Evolutionary conservation across 2,797 vertebrate species (phyloP).

Genomic region (Sebastes kiyomatsui): DNA sequence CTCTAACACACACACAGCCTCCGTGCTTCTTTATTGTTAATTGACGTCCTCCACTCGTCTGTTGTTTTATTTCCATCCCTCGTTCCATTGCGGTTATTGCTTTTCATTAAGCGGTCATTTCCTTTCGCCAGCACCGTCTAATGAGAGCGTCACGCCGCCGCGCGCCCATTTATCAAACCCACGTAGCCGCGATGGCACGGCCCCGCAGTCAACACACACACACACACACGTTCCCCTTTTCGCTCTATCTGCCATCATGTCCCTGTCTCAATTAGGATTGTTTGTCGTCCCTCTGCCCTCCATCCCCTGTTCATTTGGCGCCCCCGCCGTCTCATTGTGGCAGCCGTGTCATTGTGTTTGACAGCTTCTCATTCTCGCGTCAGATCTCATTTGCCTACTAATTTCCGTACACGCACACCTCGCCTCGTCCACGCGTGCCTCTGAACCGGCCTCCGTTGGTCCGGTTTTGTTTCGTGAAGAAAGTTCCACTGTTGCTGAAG

Average conservation of each 20-base stretch:
- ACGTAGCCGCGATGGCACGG: not conserved
- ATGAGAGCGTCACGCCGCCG: slow-evolving; percentile 67
- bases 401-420: slow-evolving; percentile 58
- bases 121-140: slow-evolving; percentile 53
- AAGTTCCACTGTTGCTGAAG: not conserved
- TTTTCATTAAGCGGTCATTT: slow-evolving; percentile 80
- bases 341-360: slow-evolving; percentile 94
- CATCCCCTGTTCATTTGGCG: slow-evolving; percentile 82
- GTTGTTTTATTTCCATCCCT: slow-evolving; percentile 60
- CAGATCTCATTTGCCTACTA: slow-evolving; percentile 76
- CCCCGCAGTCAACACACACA: not conserved
- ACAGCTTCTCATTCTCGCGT: slow-evolving; percentile 96
- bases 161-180: slow-evolving; percentile 63
- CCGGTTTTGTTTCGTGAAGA: not conserved
- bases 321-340: slow-evolving; percentile 71
- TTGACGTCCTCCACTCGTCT: slow-evolving; percentile 57
- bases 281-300: slow-evolving; percentile 76
- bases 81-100: slow-evolving; percentile 62
- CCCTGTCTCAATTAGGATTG: slow-evolving; percentile 73
- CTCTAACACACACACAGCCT: not conserved
- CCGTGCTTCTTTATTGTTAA: slow-evolving; percentile 39
- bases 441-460: not conserved
- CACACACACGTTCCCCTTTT: not conserved
- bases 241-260: slow-evolving; percentile 59
- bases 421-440: not conserved